Percentiles rank a stretch among this genome's conserved stretches.
phyloP scores from a whole-genome alignment of 2,888 invertebrate species.

The Papilio demoleus region DNA sequence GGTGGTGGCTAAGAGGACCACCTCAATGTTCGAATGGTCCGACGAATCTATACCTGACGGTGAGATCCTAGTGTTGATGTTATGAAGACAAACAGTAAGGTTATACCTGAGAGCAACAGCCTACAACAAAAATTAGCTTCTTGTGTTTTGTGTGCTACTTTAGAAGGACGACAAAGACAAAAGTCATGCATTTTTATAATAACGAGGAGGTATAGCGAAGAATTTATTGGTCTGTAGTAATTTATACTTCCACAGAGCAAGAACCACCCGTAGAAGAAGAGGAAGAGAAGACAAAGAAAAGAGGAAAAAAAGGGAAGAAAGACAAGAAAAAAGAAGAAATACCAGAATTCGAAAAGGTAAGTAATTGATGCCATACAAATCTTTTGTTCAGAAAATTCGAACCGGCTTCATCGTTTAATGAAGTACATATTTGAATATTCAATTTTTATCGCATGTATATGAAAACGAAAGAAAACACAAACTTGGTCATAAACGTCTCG shows the following conservation, averaged over 20 bases:
- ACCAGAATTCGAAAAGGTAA: slow-evolving; percentile 72
- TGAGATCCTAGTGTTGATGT: slow-evolving; percentile 33
- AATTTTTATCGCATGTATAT: neutral
- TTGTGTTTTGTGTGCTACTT: too few relatives aligned
- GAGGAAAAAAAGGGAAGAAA: slow-evolving; percentile 61
- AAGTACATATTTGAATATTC: too few relatives aligned
- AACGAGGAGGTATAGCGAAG: too few relatives aligned
- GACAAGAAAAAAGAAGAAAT: slow-evolving; percentile 65
- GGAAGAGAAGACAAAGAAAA: slow-evolving; percentile 54
- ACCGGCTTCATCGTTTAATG: neutral
- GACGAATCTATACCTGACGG: slow-evolving; percentile 64
- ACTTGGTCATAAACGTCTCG: neutral
- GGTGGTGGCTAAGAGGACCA: slow-evolving; percentile 50
- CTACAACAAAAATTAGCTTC: too few relatives aligned
- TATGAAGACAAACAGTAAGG: too few relatives aligned
- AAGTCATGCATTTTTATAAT: too few relatives aligned
- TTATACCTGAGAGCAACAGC: too few relatives aligned
- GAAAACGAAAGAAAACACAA: neutral
- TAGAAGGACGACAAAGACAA: too few relatives aligned
- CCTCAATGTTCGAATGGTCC: slow-evolving; percentile 66
- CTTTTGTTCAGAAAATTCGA: neutral
- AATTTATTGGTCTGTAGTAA: neutral
- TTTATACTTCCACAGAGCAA: slow-evolving; percentile 42
- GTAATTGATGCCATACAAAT: neutral
- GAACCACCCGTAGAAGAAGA: slow-evolving; percentile 49